Evolutionary conservation across 2,797 vertebrate species (phyloP), one percentile per base, ranked within the genome.

Genomic region (Vireo griseus): DNA sequence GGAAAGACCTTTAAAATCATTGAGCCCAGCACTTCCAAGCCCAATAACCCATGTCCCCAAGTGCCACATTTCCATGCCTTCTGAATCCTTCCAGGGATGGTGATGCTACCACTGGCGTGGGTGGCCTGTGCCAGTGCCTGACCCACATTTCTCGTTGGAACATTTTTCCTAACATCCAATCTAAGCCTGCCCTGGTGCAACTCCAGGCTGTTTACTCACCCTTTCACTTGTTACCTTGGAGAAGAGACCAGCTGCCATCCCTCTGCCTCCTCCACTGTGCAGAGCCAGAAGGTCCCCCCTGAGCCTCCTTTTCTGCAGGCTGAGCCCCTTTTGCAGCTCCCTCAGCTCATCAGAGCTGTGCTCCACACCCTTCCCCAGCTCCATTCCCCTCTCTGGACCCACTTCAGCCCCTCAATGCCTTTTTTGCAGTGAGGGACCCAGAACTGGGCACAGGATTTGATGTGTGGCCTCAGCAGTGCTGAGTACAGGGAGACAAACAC

Each of bases 401-500:
- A 0, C 6, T 52, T 16, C 28, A 28, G 35, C 25, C 28, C 65
- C 75, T 45, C 39, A 10, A 5, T 19, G 24, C 9, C 20, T 31
- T 5, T 14, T 20, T 6, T 29, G 45, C 6, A 44, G 6, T 10
- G 39, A 66, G n/a, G 7, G n/a, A 24, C 58, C 22, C 51, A 58
- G 51, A 51, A 12, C 16, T 28, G 28, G 22, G 11, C n/a, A 8
- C 1, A 3, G 28, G 16, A 8, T 26, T 19, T 8, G 13, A 22
- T 9, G 18, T 39, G 37, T 51, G 51, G 16, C 35, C 37, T 50
- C n/a, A 11, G 11, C 35, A 37, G 37, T 17, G 35, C 51, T 1
- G 1, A 33, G 14, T 9, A 8, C 16, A 13, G 39, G 4, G 25
- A 8, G 1, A 5, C 9, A 2, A 0, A 35, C 67, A 2, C 35